phyloP scores from a whole-genome alignment of 2,888 invertebrate species.

The Onchidella celtica region DNA sequence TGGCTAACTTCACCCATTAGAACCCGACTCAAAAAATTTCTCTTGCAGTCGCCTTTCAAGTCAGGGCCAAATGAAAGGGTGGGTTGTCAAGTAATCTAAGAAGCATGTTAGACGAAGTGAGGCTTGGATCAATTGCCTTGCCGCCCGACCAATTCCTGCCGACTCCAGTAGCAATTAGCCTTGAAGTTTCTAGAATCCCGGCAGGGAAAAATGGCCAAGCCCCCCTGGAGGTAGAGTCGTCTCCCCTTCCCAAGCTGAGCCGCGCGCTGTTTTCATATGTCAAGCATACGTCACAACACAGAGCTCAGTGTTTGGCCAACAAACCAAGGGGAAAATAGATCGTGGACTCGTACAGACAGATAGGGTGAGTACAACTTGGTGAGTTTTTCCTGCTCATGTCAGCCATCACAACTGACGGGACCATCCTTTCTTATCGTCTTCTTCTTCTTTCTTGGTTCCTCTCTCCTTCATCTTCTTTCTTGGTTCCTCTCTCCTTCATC shows the following conservation, averaged over 20 bases:
- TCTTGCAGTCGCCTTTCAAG: too few relatives aligned
- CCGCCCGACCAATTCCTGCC: too few relatives aligned
- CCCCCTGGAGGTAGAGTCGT: neutral
- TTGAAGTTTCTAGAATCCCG: neutral
- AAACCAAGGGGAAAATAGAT: neutral
- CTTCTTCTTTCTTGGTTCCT: neutral
- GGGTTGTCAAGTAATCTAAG: too few relatives aligned
- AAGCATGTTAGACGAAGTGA: too few relatives aligned
- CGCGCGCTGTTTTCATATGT: conserved; percentile 30
- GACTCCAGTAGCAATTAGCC: conserved; percentile 11
- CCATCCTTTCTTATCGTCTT: neutral
- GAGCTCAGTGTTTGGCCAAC: neutral
- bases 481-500: neutral
- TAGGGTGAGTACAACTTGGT: too few relatives aligned
- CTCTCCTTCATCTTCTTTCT: conserved; percentile 2
- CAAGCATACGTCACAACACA: conserved; percentile 28
- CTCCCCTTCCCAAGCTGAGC: neutral
- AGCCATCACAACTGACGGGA: neutral
- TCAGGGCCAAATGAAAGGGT: too few relatives aligned
- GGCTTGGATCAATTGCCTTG: too few relatives aligned
- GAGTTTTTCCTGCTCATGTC: too few relatives aligned
- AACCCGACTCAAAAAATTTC: neutral
- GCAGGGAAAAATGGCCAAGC: neutral
- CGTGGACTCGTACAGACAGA: neutral
- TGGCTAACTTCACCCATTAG: too few relatives aligned